Conservation (phyloP, 2,113 vertebrate genomes). For the Numida meleagris region DNA sequence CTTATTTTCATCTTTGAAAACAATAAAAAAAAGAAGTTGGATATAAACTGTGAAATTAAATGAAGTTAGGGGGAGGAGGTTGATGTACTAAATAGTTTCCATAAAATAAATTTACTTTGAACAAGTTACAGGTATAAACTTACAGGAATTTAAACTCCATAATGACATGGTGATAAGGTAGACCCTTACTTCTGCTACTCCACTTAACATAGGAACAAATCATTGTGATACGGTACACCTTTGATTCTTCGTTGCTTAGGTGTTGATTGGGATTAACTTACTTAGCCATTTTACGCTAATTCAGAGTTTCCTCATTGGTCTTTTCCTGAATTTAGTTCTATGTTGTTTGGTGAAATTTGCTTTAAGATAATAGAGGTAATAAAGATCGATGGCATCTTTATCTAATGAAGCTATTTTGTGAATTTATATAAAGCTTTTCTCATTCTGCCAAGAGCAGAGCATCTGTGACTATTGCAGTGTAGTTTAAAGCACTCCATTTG, state of each 20-base stretch:
- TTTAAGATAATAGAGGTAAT: slow-evolving; percentile 47
- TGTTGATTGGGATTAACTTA: not conserved
- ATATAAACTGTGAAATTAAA: not conserved
- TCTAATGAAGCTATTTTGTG: slow-evolving; percentile 39
- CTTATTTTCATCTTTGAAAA: not conserved
- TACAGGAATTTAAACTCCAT: not conserved
- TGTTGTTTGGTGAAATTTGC: slow-evolving; percentile 28
- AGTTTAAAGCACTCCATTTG: slow-evolving; percentile 8
- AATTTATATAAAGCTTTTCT: slow-evolving; percentile 26
- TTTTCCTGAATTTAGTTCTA: not conserved
- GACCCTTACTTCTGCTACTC: not conserved
- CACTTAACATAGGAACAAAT: not conserved
- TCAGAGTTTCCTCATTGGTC: not conserved
- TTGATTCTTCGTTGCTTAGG: not conserved
- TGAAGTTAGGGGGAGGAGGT: not conserved
- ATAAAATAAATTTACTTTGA: not conserved
- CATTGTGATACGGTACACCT: not conserved
- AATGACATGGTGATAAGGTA: not conserved
- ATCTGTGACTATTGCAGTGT: slow-evolving; percentile 45
- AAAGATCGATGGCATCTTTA: slow-evolving; percentile 40
- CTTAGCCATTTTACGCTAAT: slow-evolving; percentile 10
- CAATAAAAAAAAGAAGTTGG: not conserved
- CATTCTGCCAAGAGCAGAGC: slow-evolving; percentile 59
- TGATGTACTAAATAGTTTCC: not conserved
- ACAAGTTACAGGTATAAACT: not conserved